Evolutionary conservation across 1,140 invertebrate genomes (phyloP), one percentile per base, ranked within the genome.

Genomic region (Papilio polyxenes): DNA sequence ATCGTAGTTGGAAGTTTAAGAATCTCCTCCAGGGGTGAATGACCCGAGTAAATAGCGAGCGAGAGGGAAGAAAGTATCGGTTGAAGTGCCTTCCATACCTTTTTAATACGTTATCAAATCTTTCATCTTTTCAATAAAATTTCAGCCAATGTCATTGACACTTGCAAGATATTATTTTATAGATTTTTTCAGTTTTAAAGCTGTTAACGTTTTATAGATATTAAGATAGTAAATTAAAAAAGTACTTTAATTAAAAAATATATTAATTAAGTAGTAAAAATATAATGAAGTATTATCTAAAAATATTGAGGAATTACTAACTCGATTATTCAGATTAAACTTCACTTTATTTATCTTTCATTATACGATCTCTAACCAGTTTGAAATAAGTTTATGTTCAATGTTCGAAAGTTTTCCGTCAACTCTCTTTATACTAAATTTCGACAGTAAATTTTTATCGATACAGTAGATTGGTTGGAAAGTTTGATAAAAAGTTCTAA

Each of bases 81-180:
- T n/a, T 48, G n/a, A 56, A n/a, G 49, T 74, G 72, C 75, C 1
- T 56, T 53, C n/a, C 11, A 51, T 76, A 5, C 48, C 49, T 77
- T 77, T 77, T 77, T 31, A 31, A 20, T 51, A 77, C 75, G 44
- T 56, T 77, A 23, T 77, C 49, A n/a, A 31, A 53, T 77, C 7
- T 51, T 53, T 77, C 75, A 77, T 77, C 75, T 77, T 49, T 23
- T 17, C n/a, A n/a, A 49, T 75, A 48, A 44, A 75, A 44, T 0
- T 11, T 51, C 9, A 23, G 13, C 31, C 31, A 15, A 72, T 72
- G 31, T 72, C 13, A 72, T 72, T 17, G 65, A 72, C 13, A 40
- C 31, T 65, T 44, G 9, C n/a, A 56, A 17, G 15, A 17, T n/a
- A n/a, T 56, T 59, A 20, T 59, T 59, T 17, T 8, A 59, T 3